Conservation (phyloP, 2,888 invertebrate genomes). For the Anoplius nigerrimus region DNA sequence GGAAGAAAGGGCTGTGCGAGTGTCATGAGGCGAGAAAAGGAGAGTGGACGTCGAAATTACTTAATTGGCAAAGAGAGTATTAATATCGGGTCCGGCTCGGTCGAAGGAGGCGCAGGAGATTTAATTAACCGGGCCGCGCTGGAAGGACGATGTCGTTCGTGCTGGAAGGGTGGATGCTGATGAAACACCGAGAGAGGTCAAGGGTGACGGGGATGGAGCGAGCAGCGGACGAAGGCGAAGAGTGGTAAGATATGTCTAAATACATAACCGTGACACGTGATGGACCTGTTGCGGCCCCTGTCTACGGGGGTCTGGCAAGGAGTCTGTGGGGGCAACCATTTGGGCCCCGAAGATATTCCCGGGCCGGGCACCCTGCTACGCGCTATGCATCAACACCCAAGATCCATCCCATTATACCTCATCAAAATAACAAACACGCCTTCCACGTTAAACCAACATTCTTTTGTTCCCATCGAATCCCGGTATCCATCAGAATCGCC, state of each 20-base stretch:
- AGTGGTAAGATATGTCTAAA: conserved; percentile 71
- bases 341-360: conserved; percentile 29
- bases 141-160: not conserved
- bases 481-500: conserved; percentile 71
- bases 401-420: conserved; percentile 73
- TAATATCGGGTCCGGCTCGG: not conserved
- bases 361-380: conserved; percentile 71
- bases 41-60: not conserved
- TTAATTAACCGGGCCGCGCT: not conserved
- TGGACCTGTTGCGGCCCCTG: conserved; percentile 72
- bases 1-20: too few species aligned
- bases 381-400: conserved; percentile 74
- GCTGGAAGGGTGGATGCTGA: conserved; percentile 2
- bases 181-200: conserved; percentile 4
- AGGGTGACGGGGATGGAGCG: conserved; percentile 9
- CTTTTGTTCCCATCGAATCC: conserved; percentile 68
- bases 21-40: not conserved
- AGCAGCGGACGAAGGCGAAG: conserved; percentile 41
- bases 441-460: conserved; percentile 72
- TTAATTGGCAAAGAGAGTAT: too few species aligned
- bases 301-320: conserved; percentile 65
- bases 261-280: conserved; percentile 72
- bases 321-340: not conserved
- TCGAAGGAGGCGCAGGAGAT: not conserved
- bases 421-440: conserved; percentile 74